A percentile compares a stretch with the other conserved stretches of the same genome.
Conservation (phyloP, 2,797 vertebrate genomes). For the Amazona ochrocephala region DNA sequence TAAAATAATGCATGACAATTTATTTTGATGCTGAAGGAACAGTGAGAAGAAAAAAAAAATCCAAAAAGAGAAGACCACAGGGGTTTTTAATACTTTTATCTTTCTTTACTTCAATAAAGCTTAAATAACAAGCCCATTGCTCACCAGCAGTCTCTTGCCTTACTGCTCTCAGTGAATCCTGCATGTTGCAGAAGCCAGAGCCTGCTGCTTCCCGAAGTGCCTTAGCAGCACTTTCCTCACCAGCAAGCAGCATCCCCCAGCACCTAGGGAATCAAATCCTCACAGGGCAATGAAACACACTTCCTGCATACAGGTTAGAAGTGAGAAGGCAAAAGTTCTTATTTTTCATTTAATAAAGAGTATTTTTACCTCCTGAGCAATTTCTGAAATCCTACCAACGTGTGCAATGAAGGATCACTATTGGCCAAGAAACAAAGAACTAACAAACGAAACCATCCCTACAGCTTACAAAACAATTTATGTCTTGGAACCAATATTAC, state of each 20-base stretch:
- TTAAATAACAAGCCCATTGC: background rate
- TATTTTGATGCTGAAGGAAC: background rate
- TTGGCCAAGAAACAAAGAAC: background rate
- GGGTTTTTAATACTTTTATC: background rate
- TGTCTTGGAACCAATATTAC: background rate
- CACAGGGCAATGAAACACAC: background rate
- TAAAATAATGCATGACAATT: background rate
- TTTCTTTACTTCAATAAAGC: background rate
- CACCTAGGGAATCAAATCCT: background rate
- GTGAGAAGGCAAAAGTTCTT: background rate
- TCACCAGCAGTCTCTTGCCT: background rate
- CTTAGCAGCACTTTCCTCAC: background rate
- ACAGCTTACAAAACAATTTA: background rate
- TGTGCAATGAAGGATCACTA: background rate
- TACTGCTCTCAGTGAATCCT: background rate
- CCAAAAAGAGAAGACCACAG: background rate
- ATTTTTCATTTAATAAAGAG: background rate
- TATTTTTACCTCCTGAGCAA: background rate
- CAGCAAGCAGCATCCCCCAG: background rate
- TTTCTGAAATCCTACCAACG: background rate
- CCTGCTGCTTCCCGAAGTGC: background rate
- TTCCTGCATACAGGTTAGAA: background rate
- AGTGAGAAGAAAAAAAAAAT: background rate
- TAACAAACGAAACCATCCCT: background rate
- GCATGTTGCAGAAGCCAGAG: background rate